phyloP scores from a whole-genome alignment of 2,888 invertebrate genomes.

The Bugula neritina region DNA sequence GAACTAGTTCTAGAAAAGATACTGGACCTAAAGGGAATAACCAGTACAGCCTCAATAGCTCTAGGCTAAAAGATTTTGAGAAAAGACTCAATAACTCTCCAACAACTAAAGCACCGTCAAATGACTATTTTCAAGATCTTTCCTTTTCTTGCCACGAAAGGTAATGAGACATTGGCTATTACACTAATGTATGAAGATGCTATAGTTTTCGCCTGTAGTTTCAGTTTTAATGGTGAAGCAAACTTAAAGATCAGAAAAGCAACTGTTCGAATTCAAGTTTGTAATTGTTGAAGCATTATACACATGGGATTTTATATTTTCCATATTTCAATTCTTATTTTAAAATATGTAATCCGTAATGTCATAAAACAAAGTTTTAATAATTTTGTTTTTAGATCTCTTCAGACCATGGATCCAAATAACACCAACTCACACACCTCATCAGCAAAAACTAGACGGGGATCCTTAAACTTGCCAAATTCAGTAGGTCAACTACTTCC shows the following conservation, averaged over 20 bases:
- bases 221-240: no score
- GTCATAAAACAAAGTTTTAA: no score
- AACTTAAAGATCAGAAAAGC: no score
- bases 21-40: neutral
- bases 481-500: neutral
- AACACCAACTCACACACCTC: neutral
- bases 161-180: no score
- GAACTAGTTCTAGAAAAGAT: neutral
- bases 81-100: neutral
- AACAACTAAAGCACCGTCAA: neutral
- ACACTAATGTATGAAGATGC: no score
- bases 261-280: no score
- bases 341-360: no score
- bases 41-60: conserved; percentile 6
- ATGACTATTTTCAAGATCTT: conserved; percentile 14
- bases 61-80: conserved; percentile 7
- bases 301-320: no score
- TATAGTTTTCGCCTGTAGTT: no score
- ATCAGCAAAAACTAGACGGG: neutral
- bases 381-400: neutral
- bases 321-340: no score
- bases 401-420: neutral
- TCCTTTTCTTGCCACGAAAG: neutral
- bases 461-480: neutral
- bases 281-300: no score